Evolutionary conservation across 2,888 invertebrate species (phyloP).

Genomic region (Napeogenes sylphis): DNA sequence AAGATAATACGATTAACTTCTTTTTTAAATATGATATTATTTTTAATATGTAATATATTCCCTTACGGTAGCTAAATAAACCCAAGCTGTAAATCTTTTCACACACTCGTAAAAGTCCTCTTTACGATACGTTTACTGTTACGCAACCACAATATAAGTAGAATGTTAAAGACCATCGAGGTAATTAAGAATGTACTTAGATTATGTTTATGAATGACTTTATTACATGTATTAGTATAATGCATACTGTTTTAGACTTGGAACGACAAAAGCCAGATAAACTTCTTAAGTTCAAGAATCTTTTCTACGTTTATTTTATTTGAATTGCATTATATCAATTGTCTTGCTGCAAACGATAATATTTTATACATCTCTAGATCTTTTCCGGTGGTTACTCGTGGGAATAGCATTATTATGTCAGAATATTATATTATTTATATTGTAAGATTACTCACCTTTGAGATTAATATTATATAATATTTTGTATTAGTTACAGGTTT

Average conservation of each 20-base stretch:
- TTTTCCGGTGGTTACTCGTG: slow-evolving; percentile 20
- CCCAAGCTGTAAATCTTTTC: slow-evolving; percentile 50
- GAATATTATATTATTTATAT: slow-evolving; percentile 12
- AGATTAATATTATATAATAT: background rate
- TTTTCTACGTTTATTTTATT: background rate
- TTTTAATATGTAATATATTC: slow-evolving; percentile 1
- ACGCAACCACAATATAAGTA: slow-evolving; percentile 42
- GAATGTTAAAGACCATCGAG: slow-evolving; percentile 35
- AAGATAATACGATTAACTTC: too few relatives aligned
- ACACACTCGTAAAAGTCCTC: slow-evolving; percentile 46
- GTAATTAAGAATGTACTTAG: slow-evolving; percentile 45
- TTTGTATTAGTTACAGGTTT: background rate
- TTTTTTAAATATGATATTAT: background rate
- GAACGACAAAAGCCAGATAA: background rate
- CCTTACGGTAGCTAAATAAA: slow-evolving; percentile 37
- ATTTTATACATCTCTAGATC: slow-evolving; percentile 15
- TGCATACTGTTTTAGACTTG: slow-evolving; percentile 7
- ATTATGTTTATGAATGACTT: slow-evolving; percentile 40
- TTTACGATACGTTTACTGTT: slow-evolving; percentile 55
- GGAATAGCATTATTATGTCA: slow-evolving; percentile 25
- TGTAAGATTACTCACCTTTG: slow-evolving; percentile 26
- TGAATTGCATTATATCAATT: slow-evolving; percentile 5
- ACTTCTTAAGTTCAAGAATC: background rate
- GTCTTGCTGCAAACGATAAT: background rate
- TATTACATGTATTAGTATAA: slow-evolving; percentile 30